Evolutionary conservation across 2,888 invertebrate species (phyloP).

Genomic region (Carpatolechia fugitivella): DNA sequence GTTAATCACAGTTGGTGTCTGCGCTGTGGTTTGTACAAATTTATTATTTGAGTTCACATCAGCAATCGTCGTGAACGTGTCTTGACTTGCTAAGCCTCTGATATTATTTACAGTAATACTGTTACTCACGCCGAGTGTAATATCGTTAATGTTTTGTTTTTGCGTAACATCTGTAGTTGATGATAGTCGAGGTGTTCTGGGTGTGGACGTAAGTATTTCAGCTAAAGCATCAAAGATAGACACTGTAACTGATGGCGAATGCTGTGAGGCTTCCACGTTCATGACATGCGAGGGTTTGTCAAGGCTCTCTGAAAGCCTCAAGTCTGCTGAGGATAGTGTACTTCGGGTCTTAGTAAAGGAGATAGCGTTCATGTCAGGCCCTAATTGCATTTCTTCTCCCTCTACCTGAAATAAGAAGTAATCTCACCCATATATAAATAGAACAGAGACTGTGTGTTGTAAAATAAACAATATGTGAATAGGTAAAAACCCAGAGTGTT

Average conservation of each 20-base stretch:
- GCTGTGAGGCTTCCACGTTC: constrained; percentile 78
- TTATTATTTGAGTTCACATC: constrained; percentile 67
- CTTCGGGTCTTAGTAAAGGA: constrained; percentile 73
- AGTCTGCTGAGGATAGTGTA: constrained; percentile 70
- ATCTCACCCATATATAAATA: constrained; percentile 77
- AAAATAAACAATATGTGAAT: constrained; percentile 27
- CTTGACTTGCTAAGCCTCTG: constrained; percentile 54
- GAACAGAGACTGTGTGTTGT: constrained; percentile 38
- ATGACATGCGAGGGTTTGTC: constrained; percentile 69
- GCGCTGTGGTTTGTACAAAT: constrained; percentile 72
- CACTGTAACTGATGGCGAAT: constrained; percentile 78
- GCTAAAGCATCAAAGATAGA: constrained; percentile 80
- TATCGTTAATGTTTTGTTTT: constrained; percentile 57
- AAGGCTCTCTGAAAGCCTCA: constrained; percentile 72
- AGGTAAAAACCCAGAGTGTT: constrained; percentile 36
- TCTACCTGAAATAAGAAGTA: constrained; percentile 78
- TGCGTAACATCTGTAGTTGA: constrained; percentile 64
- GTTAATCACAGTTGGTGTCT: constrained; percentile 73
- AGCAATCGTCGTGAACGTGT: constrained; percentile 48
- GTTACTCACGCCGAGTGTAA: constrained; percentile 75
- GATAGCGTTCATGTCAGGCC: constrained; percentile 73
- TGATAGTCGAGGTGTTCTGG: constrained; percentile 62
- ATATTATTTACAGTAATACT: constrained; percentile 72
- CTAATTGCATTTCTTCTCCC: constrained; percentile 77
- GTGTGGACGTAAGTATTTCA: constrained; percentile 77